These are phyloP conservation scores for Macropus fuliginosus DNA, from an alignment of 2,797 vertebrate genomes.

Conservation along the genomic window DNA sequence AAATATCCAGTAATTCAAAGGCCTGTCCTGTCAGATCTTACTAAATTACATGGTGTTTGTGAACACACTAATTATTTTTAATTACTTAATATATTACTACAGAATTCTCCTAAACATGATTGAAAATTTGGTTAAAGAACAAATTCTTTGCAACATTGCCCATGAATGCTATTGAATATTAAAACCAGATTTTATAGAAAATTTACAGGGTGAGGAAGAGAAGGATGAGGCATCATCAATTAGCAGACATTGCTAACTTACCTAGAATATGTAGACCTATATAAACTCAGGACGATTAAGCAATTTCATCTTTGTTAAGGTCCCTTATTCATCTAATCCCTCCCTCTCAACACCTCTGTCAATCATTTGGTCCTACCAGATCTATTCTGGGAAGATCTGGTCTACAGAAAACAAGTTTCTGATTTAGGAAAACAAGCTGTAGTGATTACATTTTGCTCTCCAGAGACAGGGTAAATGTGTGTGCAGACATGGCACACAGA, in stretches of 20 bases:
- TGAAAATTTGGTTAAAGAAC: neutral
- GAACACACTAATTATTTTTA: slow-evolving; percentile 48
- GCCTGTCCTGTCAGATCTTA: neutral
- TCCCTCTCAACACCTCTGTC: neutral
- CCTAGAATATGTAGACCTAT: neutral
- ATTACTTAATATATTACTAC: slow-evolving; percentile 22
- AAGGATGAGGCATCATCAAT: neutral
- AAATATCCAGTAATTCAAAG: slow-evolving; percentile 49
- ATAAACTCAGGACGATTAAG: neutral
- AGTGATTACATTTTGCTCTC: neutral
- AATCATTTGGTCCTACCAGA: neutral
- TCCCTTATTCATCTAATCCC: neutral
- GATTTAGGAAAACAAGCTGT: neutral
- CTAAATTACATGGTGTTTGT: slow-evolving; percentile 39
- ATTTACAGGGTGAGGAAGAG: neutral
- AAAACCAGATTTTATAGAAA: neutral
- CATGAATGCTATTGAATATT: neutral
- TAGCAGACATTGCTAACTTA: neutral
- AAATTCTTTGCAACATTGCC: slow-evolving; percentile 13
- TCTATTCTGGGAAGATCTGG: neutral
- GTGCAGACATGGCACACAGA: neutral
- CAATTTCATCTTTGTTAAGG: neutral
- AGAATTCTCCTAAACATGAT: slow-evolving; percentile 15
- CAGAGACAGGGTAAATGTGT: neutral
- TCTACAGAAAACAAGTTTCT: neutral